phyloP scores from a whole-genome alignment of 2,797 vertebrate species.

The Botia kubotai region DNA sequence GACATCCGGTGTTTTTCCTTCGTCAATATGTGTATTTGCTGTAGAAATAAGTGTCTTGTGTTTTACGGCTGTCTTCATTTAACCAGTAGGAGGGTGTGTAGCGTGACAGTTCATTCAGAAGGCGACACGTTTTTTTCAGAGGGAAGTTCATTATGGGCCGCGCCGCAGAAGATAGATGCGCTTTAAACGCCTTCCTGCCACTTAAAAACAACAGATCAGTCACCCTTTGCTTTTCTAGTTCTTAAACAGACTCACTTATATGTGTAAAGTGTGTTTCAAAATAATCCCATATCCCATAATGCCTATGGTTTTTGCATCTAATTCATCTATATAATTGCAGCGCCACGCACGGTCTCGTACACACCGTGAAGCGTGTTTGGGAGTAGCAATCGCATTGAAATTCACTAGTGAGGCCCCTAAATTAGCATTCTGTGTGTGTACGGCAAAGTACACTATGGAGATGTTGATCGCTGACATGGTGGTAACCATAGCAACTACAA shows the following conservation, averaged over 20 bases:
- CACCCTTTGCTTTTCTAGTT: background rate
- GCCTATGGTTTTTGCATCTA: background rate
- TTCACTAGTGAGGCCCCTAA: background rate
- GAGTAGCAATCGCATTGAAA: background rate
- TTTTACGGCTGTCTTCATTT: constrained; percentile 14
- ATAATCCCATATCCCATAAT: background rate
- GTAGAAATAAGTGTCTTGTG: constrained; percentile 30
- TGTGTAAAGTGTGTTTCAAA: constrained; percentile 2
- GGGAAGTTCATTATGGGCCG: constrained; percentile 36
- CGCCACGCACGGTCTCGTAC: background rate
- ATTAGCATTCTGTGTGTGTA: background rate
- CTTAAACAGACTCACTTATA: constrained; percentile 1
- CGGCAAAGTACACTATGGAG: no score
- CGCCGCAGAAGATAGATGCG: constrained; percentile 7
- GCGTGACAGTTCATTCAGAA: constrained; percentile 25
- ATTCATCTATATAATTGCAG: background rate
- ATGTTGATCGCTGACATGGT: no score
- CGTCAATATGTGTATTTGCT: constrained; percentile 46
- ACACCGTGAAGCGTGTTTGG: no score
- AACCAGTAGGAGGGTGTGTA: constrained; percentile 31
- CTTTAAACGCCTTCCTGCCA: constrained; percentile 15
- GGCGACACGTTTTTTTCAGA: constrained; percentile 20
- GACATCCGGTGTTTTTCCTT: constrained; percentile 41
- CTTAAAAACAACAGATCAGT: constrained; percentile 4
- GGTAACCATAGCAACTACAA: no score